Evolutionary conservation across 2,888 invertebrate species (phyloP), one percentile per base, ranked within the genome.

Genomic region (Agonopterix heracliana): DNA sequence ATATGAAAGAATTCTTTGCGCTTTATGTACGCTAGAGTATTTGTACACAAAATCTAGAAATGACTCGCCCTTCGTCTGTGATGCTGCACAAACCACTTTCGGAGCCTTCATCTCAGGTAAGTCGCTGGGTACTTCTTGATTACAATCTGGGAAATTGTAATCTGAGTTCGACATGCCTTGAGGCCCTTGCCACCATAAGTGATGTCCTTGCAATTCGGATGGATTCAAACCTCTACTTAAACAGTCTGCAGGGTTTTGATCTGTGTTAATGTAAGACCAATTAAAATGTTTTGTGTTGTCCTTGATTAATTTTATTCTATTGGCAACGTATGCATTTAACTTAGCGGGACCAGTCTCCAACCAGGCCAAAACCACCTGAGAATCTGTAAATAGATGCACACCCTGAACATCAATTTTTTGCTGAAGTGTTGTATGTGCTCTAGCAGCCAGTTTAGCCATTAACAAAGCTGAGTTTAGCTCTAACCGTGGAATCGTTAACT

Each of bases 261-360:
- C 11, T n/a, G 41, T 11, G 41, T 12, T 41, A n/a, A 3, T 41
- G 41, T 41, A 41, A 8, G n/a, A 41, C 41, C 41, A 41, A 8
- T 10, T 1, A 12, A n/a, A 41, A 7, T 41, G 10, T 11, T 12
- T 11, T n/a, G 41, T 41, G 0, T 55, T 54, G 1, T 57, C 53
- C 9, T 12, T 13, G 1, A 17, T 43, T 17, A 11, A 14, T 11
- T 43, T 43, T 11, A 43, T 7, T 5, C 43, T 43, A 17, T 41
- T 41, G 9, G 41, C 43, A 9, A 43, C n/a, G 10, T 43, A 17
- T 43, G 43, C 26, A 5, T 14, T 43, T 14, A 43, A n/a, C 4
- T 9, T 43, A 2, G 12, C 41, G 2, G 9, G 10, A 41, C n/a
- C 9, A 5, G 5, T 10, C 36, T 45, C 13, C 9, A 34, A 13